Conservation (phyloP, 2,888 invertebrate genomes). For the Drosophila niveifrons region DNA sequence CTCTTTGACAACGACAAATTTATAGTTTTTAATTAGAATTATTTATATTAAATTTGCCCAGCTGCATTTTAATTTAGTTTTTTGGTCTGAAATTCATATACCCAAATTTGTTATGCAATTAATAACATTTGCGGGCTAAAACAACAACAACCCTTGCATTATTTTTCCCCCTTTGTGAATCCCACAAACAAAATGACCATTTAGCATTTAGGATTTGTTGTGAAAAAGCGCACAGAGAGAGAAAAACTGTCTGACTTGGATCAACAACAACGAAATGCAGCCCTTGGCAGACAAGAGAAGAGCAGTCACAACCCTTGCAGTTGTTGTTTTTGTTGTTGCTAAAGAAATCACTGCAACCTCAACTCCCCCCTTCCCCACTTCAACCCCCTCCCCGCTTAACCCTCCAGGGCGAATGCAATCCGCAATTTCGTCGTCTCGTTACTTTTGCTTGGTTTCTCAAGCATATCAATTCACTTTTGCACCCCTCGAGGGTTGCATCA, state of each 20-base stretch:
- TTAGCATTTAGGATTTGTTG: conserved; percentile 75
- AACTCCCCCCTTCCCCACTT: background rate
- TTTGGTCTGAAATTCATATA: conserved; percentile 19
- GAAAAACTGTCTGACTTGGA: conserved; percentile 28
- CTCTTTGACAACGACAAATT: background rate
- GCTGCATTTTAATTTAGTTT: conserved; percentile 23
- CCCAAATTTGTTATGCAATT: conserved; percentile 57
- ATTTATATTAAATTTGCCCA: background rate
- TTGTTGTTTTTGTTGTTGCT: background rate
- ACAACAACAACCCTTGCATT: conserved; percentile 19
- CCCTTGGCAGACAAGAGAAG: conserved; percentile 38
- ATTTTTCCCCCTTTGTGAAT: conserved; percentile 24
- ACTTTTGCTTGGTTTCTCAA: conserved; percentile 80
- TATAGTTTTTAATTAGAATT: background rate
- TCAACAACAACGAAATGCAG: conserved; percentile 32
- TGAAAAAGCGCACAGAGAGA: conserved; percentile 53
- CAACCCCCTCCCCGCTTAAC: background rate
- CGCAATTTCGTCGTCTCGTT: conserved; percentile 69
- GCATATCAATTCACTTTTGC: conserved; percentile 81
- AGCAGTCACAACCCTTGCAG: conserved; percentile 53
- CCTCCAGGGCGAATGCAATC: conserved; percentile 55
- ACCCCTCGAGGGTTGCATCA: conserved; percentile 53
- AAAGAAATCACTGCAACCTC: conserved; percentile 54
- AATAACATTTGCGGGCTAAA: conserved; percentile 46
- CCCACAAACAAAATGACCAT: conserved; percentile 75